Conservation (phyloP, 2,888 invertebrate species). For the Agrochola lychnidis region DNA sequence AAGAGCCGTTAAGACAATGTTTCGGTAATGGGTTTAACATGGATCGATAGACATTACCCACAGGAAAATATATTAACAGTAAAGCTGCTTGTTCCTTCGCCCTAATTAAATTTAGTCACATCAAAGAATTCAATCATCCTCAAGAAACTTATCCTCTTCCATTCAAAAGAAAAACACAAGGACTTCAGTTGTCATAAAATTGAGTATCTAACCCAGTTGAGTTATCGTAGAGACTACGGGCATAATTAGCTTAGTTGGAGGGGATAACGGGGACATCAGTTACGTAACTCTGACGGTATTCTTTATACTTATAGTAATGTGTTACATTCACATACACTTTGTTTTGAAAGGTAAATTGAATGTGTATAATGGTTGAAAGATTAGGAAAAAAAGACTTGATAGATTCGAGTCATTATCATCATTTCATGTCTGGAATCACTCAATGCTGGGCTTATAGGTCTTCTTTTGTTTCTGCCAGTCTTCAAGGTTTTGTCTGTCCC, state of each 20-base stretch:
- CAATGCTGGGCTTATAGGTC: not conserved
- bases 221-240: slow-evolving; percentile 40
- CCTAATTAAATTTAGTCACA: not conserved
- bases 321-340: slow-evolving; percentile 6
- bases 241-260: slow-evolving; percentile 53
- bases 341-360: slow-evolving; percentile 19
- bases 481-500: not conserved
- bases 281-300: slow-evolving; percentile 41
- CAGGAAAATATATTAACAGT: slow-evolving; percentile 10
- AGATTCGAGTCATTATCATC: not conserved
- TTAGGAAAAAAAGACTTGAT: not conserved
- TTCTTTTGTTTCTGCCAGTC: not conserved
- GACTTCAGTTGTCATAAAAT: slow-evolving; percentile 29
- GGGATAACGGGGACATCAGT: slow-evolving; percentile 52
- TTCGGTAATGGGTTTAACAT: not conserved
- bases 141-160: not conserved
- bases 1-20: not conserved
- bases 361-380: not conserved
- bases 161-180: slow-evolving; percentile 9
- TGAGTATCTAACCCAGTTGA: slow-evolving; percentile 41
- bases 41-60: slow-evolving; percentile 5
- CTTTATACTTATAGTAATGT: slow-evolving; percentile 49
- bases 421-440: not conserved
- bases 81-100: not conserved
- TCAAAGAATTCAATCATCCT: not conserved